Conservation (phyloP, 1,140 invertebrate genomes). For the Cylas formicarius region DNA sequence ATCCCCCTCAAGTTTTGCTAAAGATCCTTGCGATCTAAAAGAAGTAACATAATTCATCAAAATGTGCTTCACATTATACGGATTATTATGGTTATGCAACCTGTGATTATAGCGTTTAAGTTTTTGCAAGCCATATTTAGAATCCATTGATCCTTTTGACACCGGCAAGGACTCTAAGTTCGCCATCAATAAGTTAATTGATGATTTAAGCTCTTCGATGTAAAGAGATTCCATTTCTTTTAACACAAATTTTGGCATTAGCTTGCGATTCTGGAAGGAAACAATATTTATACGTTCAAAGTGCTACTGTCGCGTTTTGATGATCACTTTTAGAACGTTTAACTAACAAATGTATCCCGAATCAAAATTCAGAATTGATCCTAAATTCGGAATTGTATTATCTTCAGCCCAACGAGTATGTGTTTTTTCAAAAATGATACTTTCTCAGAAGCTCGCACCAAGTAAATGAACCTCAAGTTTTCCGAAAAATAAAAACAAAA, state of each 20-base stretch:
- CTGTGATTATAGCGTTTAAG: constrained; percentile 95
- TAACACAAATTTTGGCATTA: constrained; percentile 98
- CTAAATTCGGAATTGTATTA: too few species aligned
- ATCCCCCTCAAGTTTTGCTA: constrained; percentile 87
- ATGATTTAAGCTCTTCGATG: constrained; percentile 95
- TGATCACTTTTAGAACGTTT: too few species aligned
- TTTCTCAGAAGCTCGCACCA: too few species aligned
- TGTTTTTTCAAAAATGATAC: too few species aligned
- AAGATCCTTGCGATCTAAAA: constrained; percentile 81
- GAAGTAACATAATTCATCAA: constrained; percentile 45
- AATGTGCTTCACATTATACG: constrained; percentile 43
- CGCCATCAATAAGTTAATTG: constrained; percentile 96
- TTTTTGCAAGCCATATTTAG: constrained; percentile 90
- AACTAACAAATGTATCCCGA: too few species aligned
- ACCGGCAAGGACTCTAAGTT: constrained; percentile 98
- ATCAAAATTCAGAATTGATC: too few species aligned
- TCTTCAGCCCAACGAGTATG: too few species aligned
- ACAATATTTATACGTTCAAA: too few species aligned
- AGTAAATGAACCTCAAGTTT: too few species aligned
- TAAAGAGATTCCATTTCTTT: constrained; percentile 99
- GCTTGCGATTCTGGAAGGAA: constrained; percentile 87
- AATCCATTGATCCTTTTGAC: constrained; percentile 93
- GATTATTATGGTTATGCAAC: constrained; percentile 52
- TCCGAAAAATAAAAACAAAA: too few species aligned
- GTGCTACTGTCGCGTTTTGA: too few species aligned